Evolutionary conservation across 2,888 invertebrate species (phyloP), one percentile per base, ranked within the genome.

Genomic region (Aradus depressus): DNA sequence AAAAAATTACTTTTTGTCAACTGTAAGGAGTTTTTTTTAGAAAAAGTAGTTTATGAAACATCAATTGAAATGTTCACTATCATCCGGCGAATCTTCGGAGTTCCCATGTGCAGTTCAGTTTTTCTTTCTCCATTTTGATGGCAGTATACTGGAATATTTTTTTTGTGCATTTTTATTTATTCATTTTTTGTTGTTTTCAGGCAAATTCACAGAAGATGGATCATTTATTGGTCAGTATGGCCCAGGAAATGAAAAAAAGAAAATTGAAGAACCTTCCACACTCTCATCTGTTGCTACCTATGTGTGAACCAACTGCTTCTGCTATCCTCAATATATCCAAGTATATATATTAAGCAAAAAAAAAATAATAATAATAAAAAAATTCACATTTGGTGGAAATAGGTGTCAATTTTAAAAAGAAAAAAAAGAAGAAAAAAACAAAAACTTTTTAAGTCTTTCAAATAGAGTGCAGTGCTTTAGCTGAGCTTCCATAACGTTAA

Each of bases 151-250:
- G 6, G 8, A 42, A 8, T 10, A 19, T 10, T 19, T 42, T 42
- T 42, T 21, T 10, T 21, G 8, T 19, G 8, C 10, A 42, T 14
- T 14, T 18, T 10, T 37, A 34, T 25, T 41, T 18, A 19, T 8
- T 5, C 16, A 3, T 12, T 10, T 10, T 12, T 31, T 50, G 37
- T 50, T 50, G 56, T 57, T 65, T 54, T 23, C 71, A 84, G 85
- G 84, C 68, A 87, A 87, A 62, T 95, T 95, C 73, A 92, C 93
- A 59, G 95, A 95, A 73, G 93, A 95, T 72, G 93, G 93, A 43
- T 93, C 93, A 58, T 95, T 95, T 72, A 95, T 95, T 69, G 95
- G 95, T 42, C 92, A 92, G 72, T 95, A 95, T 71, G 92, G 92
- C 65, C 86, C 86, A 53, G 84, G 82, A 61, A 58, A 59, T 51